phyloP scores from a whole-genome alignment of 1,140 invertebrate genomes.

The Heliothis virescens region DNA sequence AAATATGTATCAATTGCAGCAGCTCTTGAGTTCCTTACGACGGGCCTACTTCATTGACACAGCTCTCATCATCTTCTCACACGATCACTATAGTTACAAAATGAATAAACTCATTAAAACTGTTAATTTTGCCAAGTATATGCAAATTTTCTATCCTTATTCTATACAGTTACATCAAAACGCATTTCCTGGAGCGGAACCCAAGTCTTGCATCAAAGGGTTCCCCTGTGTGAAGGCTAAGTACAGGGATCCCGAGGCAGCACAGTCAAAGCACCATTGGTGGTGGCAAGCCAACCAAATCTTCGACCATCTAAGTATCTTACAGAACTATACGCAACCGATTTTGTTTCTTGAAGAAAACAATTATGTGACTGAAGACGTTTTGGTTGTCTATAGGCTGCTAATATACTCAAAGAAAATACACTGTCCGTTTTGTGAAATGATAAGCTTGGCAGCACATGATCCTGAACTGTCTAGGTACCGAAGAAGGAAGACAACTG shows the following conservation, averaged over 20 bases:
- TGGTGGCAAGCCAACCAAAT: constrained; percentile 66
- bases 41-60: constrained; percentile 53
- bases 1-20: constrained; percentile 52
- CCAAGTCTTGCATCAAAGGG: constrained; percentile 49
- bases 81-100: constrained; percentile 56
- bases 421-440: constrained; percentile 55
- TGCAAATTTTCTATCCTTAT: constrained; percentile 67
- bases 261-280: constrained; percentile 65
- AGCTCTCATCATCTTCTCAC: constrained; percentile 62
- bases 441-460: constrained; percentile 56
- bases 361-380: constrained; percentile 60
- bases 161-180: constrained; percentile 59
- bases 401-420: constrained; percentile 40
- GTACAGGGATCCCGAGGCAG: constrained; percentile 50
- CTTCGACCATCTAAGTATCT: constrained; percentile 58
- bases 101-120: constrained; percentile 57
- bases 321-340: constrained; percentile 52
- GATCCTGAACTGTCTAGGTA: constrained; percentile 49
- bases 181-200: constrained; percentile 60
- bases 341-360: constrained; percentile 66
- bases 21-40: constrained; percentile 55
- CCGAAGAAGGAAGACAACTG: constrained; percentile 25
- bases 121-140: constrained; percentile 54
- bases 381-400: constrained; percentile 55
- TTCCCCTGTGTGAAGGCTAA: constrained; percentile 48